Conservation (phyloP, 2,113 vertebrate species). For the Tor tambroides region DNA sequence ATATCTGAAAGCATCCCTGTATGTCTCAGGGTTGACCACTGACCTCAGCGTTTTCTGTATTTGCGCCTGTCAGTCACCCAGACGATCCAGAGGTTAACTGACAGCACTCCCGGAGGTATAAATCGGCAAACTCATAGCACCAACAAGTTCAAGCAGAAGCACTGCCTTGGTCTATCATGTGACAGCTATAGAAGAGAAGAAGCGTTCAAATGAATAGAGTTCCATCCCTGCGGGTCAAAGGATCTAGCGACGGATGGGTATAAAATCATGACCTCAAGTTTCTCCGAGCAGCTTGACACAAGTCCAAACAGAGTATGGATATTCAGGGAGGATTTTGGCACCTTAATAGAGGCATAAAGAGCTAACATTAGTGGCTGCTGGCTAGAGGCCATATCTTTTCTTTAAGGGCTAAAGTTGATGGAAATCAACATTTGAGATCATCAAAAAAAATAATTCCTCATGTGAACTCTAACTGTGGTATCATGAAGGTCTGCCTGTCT, state of each 20-base stretch:
- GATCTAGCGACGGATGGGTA: background rate
- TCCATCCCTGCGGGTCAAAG: constrained; percentile 37
- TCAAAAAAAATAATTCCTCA: background rate
- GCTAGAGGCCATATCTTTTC: background rate
- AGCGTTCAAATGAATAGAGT: constrained; percentile 43
- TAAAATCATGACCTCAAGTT: background rate
- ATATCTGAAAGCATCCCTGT: background rate
- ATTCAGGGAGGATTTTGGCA: constrained; percentile 54
- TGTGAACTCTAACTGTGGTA: no score
- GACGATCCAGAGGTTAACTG: constrained; percentile 64
- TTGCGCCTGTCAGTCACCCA: constrained; percentile 50
- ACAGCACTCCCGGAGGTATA: constrained; percentile 53
- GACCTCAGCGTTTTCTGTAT: constrained; percentile 24
- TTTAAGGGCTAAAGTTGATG: background rate
- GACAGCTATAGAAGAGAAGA: constrained; percentile 45
- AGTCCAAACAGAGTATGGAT: background rate
- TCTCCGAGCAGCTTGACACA: background rate
- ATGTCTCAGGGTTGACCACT: background rate
- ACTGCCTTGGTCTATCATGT: constrained; percentile 40
- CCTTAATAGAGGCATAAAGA: constrained; percentile 50
- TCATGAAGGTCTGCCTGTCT: no score
- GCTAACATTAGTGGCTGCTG: constrained; percentile 2
- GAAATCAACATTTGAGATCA: background rate
- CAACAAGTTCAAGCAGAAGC: constrained; percentile 54
- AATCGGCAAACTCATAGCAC: constrained; percentile 58